phyloP scores from a whole-genome alignment of 2,888 invertebrate genomes.

The Diaprepes abbreviatus region DNA sequence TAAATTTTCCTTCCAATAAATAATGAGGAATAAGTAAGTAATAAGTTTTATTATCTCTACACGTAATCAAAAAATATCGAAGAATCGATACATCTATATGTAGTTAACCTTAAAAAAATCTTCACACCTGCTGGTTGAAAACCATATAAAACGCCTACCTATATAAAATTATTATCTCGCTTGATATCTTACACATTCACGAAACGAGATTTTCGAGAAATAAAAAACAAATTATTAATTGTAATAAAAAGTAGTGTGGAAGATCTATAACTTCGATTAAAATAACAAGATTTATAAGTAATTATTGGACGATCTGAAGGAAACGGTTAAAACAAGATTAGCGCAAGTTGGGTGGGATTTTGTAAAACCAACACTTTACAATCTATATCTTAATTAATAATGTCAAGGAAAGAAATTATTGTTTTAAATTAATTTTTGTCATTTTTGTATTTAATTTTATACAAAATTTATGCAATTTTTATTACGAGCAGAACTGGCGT shows the following conservation, averaged over 20 bases:
- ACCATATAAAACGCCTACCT: conserved; percentile 11
- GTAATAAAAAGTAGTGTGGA: neutral
- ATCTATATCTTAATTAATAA: too few relatives aligned
- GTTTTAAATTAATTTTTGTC: too few relatives aligned
- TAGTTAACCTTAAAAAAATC: neutral
- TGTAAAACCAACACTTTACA: too few relatives aligned
- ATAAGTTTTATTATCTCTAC: neutral
- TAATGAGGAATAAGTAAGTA: neutral
- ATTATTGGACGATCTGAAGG: neutral
- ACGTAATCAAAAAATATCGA: neutral
- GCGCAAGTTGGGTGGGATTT: too few relatives aligned
- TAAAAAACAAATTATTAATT: conserved; percentile 7
- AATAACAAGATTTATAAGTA: conserved; percentile 5
- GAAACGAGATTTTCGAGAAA: conserved; percentile 2
- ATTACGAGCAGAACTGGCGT: too few relatives aligned
- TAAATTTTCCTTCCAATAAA: too few relatives aligned
- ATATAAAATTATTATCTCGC: conserved; percentile 11
- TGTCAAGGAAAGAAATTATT: too few relatives aligned
- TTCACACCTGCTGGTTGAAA: conserved; percentile 15
- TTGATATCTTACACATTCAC: conserved; percentile 3
- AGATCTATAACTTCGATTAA: conserved; percentile 18
- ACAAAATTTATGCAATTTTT: too few relatives aligned
- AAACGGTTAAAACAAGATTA: too few relatives aligned
- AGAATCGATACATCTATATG: neutral
- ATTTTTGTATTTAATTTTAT: too few relatives aligned